Conservation (phyloP, 2,113 vertebrate genomes). For the Regulus satrapa region DNA sequence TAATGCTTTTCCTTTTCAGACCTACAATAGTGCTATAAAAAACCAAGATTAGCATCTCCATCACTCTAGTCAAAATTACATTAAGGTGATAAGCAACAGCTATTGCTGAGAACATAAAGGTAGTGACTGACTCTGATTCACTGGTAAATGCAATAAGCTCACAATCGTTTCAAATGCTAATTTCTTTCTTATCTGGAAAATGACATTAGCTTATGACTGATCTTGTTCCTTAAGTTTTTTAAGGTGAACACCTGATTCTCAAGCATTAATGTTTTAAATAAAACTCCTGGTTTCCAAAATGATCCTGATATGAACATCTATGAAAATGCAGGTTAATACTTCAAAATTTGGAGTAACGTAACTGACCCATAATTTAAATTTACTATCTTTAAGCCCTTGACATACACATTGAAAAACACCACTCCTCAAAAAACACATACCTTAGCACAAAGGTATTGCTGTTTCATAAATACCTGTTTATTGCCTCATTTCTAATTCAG, state of each 20-base stretch:
- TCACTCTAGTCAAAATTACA: not conserved
- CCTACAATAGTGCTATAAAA: not conserved
- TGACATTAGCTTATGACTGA: not conserved
- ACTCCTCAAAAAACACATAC: not conserved
- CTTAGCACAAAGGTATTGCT: not conserved
- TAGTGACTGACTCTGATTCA: not conserved
- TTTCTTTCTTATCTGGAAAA: not conserved
- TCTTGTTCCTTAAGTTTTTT: not conserved
- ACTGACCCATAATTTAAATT: not conserved
- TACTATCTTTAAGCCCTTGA: not conserved
- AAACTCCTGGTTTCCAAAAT: not conserved
- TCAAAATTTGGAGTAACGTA: not conserved
- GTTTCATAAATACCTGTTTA: not conserved
- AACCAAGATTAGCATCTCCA: not conserved
- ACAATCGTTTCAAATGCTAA: not conserved
- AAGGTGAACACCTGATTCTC: not conserved
- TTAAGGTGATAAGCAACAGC: not conserved
- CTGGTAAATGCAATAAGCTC: not conserved
- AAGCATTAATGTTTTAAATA: not conserved
- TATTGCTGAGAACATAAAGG: not conserved
- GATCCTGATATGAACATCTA: not conserved
- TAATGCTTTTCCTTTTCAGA: not conserved
- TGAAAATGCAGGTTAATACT: not conserved
- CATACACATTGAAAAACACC: not conserved
- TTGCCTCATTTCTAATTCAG: not conserved